Base-by-base conservation (phyloP, 1,140 invertebrate genomes). In the Nephotettix cincticeps region DNA sequence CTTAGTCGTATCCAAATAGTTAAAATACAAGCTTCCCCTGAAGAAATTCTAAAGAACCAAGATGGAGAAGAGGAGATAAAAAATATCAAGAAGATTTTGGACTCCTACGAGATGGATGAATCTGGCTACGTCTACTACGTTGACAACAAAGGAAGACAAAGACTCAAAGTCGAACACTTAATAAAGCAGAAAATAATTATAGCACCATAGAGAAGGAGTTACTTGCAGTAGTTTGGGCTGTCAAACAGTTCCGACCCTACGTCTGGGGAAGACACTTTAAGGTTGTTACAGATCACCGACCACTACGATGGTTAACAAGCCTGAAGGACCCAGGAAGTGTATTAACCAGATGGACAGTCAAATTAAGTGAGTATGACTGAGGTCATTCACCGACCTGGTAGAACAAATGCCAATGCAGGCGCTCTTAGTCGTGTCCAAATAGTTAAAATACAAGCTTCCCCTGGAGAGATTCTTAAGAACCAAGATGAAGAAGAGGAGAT, bases 251-350 rank as follows among this genome's bases (percentile, higher is more conserved):
- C 70, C 69, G 79, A 68, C 78, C 79, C 27, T 87, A 84, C 75
- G 67, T 88, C 1, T 82, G 81, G 68, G 82, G 81, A 19, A 77
- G 65, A 32, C 78, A 82, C 58, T 87, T 87, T 72, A 81, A 73
- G 23, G 77, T 87, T 0, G 66, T 81, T 13, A 87, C 83, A 0
- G 85, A 88, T 72, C 82, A 87, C 73, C 77, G 78, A 72, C 80
- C 83, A 0, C 72, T 87, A 21, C 76, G 72, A 30, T 86, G 82
- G 80, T 72, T 87, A 1, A 78, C 80, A 30, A 80, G 78, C 13
- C 69, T 83, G 0, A 86, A 84, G 71, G 81, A 86, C 54, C 80
- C 81, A 11, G 80, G 77, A 13, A 78, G 80, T 32, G 74, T 81
- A 74, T 72, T 87, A 19, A 77, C 82, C 1, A 72, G 83, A n/a